Evolutionary conservation across 2,888 invertebrate genomes (phyloP).

Genomic region (Myopa tessellatipennis): DNA sequence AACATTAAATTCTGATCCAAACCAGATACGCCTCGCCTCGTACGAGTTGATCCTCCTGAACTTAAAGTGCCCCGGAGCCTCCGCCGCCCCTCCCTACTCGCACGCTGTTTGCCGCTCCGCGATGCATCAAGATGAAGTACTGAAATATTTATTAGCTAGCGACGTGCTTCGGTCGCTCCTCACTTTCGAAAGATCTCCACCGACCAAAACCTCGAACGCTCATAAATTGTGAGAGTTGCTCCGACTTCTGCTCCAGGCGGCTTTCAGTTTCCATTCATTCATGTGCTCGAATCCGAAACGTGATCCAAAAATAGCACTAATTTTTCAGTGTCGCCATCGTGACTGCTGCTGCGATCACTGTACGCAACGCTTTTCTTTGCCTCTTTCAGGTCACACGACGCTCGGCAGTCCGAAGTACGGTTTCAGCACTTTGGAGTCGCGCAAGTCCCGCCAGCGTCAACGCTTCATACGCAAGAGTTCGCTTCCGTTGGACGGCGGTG

Average conservation of each 20-base stretch:
- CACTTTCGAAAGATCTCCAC: not conserved
- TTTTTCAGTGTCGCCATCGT: constrained; percentile 14
- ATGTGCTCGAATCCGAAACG: not conserved
- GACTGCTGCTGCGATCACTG: not conserved
- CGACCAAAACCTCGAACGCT: constrained; percentile 7
- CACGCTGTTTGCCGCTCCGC: not conserved
- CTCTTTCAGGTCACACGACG: constrained; percentile 58
- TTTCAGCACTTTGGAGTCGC: constrained; percentile 72
- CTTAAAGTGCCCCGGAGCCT: not conserved
- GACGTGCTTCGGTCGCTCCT: not conserved
- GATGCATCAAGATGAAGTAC: not conserved
- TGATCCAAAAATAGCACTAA: constrained; percentile 40
- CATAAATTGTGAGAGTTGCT: constrained; percentile 17
- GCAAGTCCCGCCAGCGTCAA: constrained; percentile 68
- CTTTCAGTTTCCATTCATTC: constrained; percentile 18
- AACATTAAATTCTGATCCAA: constrained; percentile 22
- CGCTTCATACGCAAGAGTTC: constrained; percentile 70
- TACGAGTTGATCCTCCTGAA: constrained; percentile 14
- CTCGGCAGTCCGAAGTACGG: constrained; percentile 70
- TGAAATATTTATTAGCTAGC: constrained; percentile 22
- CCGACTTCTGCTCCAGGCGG: constrained; percentile 8
- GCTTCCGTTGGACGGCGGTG: constrained; percentile 64
- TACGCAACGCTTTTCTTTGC: constrained; percentile 20
- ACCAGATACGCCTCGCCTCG: constrained; percentile 11
- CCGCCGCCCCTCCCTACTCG: not conserved